These are phyloP conservation scores for Pediacus dermestoides DNA, from an alignment of 2,888 invertebrate species.

Conservation along the genomic window DNA sequence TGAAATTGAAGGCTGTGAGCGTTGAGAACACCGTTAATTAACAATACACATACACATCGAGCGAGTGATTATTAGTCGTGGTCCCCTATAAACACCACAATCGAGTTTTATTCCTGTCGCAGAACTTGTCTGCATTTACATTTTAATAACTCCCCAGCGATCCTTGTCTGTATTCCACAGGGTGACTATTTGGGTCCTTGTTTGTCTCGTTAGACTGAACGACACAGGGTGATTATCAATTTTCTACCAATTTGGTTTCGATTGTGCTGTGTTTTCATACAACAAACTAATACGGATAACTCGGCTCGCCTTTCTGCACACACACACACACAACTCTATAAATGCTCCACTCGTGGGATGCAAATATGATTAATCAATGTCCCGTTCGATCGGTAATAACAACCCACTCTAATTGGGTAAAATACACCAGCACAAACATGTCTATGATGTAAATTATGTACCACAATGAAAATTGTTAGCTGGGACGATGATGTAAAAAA, in stretches of 20 bases:
- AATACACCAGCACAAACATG: constrained; percentile 24
- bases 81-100: constrained; percentile 39
- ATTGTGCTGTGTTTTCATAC: constrained; percentile 48
- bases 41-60: constrained; percentile 44
- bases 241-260: constrained; percentile 52
- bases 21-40: constrained; percentile 43
- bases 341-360: constrained; percentile 27
- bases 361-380: constrained; percentile 31
- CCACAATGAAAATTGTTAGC: too few species aligned
- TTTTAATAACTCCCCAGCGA: constrained; percentile 48
- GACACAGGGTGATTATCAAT: constrained; percentile 50
- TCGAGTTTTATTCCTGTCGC: constrained; percentile 47
- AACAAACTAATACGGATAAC: constrained; percentile 40
- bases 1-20: background rate
- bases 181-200: constrained; percentile 29
- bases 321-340: constrained; percentile 27
- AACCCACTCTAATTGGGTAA: constrained; percentile 19
- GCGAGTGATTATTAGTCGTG: constrained; percentile 43
- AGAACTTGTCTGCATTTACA: constrained; percentile 50
- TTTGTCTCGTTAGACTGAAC: constrained; percentile 29
- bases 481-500: too few species aligned
- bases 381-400: constrained; percentile 14
- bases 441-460: too few species aligned
- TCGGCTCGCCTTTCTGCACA: constrained; percentile 30
- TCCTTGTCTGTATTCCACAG: constrained; percentile 33